Percentiles rank a stretch among this genome's conserved stretches.
phyloP scores from a whole-genome alignment of 2,888 invertebrate genomes.

The Tholera decimalis region DNA sequence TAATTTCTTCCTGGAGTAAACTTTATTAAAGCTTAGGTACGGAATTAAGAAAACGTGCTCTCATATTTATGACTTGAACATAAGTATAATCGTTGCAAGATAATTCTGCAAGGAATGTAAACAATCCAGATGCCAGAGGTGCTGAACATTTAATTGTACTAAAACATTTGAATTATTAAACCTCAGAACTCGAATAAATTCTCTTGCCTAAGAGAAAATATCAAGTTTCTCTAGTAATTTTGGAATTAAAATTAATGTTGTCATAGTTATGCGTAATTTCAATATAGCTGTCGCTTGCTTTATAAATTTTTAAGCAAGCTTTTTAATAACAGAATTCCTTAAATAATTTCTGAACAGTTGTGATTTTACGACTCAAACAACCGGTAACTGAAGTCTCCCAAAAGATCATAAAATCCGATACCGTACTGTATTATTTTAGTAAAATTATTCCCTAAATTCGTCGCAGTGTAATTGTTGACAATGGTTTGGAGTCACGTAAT shows the following conservation, averaged over 20 bases:
- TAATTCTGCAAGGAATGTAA: conserved; percentile 45
- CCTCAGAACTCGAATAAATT: conserved; percentile 8
- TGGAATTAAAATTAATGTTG: conserved; percentile 12
- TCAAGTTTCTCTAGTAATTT: conserved; percentile 36
- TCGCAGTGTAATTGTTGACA: conserved; percentile 71
- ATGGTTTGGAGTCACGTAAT: conserved; percentile 82
- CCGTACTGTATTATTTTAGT: conserved; percentile 37
- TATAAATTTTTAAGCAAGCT: conserved; percentile 1
- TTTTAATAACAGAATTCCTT: conserved; percentile 14
- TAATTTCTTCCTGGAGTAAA: conserved; percentile 72
- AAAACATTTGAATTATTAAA: conserved; percentile 23
- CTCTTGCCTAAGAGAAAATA: conserved; percentile 27
- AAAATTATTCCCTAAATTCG: conserved; percentile 52
- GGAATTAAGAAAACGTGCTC: conserved; percentile 55
- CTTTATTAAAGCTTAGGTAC: conserved; percentile 50
- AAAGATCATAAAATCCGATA: conserved; percentile 31
- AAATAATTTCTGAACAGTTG: background rate
- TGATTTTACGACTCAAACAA: conserved; percentile 21
- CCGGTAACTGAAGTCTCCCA: conserved; percentile 1
- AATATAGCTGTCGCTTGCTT: conserved; percentile 2
- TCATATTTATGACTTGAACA: conserved; percentile 47
- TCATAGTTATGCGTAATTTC: conserved; percentile 9
- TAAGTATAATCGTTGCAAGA: conserved; percentile 45
- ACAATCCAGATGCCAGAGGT: conserved; percentile 38
- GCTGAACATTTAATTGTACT: conserved; percentile 30